phyloP scores from a whole-genome alignment of 2,113 vertebrate genomes.

The Oncorhynchus kisutch region DNA sequence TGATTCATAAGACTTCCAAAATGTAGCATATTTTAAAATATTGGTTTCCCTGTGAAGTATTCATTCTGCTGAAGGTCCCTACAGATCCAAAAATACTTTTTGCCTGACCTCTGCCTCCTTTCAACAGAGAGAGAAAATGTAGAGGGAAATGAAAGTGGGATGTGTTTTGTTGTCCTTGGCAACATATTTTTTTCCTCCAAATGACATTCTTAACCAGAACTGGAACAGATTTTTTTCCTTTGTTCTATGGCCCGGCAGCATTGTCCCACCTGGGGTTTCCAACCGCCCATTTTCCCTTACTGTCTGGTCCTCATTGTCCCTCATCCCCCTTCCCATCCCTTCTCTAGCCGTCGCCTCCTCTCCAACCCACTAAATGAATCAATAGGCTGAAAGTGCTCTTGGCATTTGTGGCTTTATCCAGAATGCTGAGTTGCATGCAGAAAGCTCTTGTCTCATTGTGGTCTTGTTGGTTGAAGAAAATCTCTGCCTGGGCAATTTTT shows the following conservation, averaged over 20 bases:
- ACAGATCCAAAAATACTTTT: slow-evolving; percentile 23
- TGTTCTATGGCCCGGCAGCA: slow-evolving; percentile 5
- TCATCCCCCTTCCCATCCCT: neutral
- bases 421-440: slow-evolving; percentile 9
- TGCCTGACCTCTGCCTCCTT: slow-evolving; percentile 31
- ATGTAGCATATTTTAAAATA: too few relatives aligned
- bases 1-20: too few relatives aligned
- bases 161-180: slow-evolving; percentile 33
- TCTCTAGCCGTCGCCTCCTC: neutral
- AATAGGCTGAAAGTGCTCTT: slow-evolving; percentile 6
- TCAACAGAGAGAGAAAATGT: slow-evolving; percentile 30
- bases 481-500: neutral
- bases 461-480: slow-evolving; percentile 9
- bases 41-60: neutral
- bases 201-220: slow-evolving; percentile 15
- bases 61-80: slow-evolving; percentile 17
- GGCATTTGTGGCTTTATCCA: slow-evolving; percentile 6
- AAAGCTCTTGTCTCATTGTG: slow-evolving; percentile 21
- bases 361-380: slow-evolving; percentile 4
- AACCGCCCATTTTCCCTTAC: slow-evolving; percentile 3
- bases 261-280: slow-evolving; percentile 15
- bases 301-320: slow-evolving; percentile 10
- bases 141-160: slow-evolving; percentile 32
- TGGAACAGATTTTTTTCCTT: slow-evolving; percentile 3
- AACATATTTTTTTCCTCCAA: slow-evolving; percentile 12